Conservation (phyloP, 2,113 vertebrate genomes). For the Verasper variegatus region DNA sequence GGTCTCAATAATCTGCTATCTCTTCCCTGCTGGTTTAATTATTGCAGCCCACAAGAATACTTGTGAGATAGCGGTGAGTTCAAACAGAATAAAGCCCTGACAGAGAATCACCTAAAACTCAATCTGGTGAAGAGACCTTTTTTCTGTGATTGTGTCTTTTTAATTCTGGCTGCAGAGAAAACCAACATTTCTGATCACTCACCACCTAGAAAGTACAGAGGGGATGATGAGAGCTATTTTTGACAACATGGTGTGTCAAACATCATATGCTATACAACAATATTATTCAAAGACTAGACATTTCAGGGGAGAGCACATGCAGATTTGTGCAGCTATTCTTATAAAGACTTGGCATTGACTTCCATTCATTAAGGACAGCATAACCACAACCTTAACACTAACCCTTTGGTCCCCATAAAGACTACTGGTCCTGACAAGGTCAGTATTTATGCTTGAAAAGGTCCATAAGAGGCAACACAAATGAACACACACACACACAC, state of each 20-base stretch:
- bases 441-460: too few relatives aligned
- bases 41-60: conserved; percentile 43
- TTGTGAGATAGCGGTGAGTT: conserved; percentile 26
- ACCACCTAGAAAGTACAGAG: neutral
- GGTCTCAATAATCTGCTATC: conserved; percentile 17
- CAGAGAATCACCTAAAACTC: conserved; percentile 19
- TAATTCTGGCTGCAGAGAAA: neutral
- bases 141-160: neutral
- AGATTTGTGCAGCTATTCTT: too few relatives aligned
- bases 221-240: neutral
- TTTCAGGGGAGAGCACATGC: neutral
- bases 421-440: too few relatives aligned
- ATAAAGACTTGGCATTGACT: too few relatives aligned
- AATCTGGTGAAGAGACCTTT: neutral
- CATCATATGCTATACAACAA: neutral
- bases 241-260: conserved; percentile 10
- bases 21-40: conserved; percentile 69
- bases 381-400: too few relatives aligned
- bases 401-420: too few relatives aligned
- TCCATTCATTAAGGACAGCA: too few relatives aligned
- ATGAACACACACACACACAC: too few relatives aligned
- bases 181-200: neutral
- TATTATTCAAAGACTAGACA: neutral
- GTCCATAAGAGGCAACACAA: too few relatives aligned
- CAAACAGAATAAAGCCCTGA: conserved; percentile 27